Base-by-base conservation (phyloP, 2,113 vertebrate genomes). In the Elephantulus edwardii region DNA sequence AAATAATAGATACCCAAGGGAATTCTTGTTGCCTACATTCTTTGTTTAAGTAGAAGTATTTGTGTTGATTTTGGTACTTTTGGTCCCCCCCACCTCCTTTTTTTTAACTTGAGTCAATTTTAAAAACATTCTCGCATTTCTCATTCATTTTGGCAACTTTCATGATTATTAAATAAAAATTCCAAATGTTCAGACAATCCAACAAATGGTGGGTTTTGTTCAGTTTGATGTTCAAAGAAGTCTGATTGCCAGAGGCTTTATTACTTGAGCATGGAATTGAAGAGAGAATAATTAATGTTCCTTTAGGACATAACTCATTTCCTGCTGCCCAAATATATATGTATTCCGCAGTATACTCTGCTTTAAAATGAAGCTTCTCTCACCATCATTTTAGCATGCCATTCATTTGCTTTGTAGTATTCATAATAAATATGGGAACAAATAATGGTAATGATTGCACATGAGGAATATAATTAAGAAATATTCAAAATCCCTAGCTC, bases 121-220 rank as follows among this genome's bases (percentile, higher is more conserved):
- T 96, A 95, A 97, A 96, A 95, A 93, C 88, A 95, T 62, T 76
- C 94, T 95, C 92, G 96, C 93, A 93, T 97, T 97, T 96, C 85
- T 94, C 80, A 97, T 96, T 76, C 30, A 8, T 96, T 96, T 97
- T 90, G 68, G 89, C 94, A 95, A 97, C 95, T 95, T 96, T 77
- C 80, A 80, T 83, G 81, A 96, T 90, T 95, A 96, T 93, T 95
- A 96, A 96, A 93, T 78, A 95, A 83, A 28, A 91, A 87, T 90
- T 96, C 70, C 88, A 88, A 95, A 90, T 92, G 90, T 95, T 95
- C 95, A 96, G 83, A 90, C 22, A 84, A 76, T 60, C 66, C 64
- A 82, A 87, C 58, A 94, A 93, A 72, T 89, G 46, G 42, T 91
- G 76, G 86, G 44, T 74, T n/a, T n/a, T n/a, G n/a, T n/a, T n/a